Evolutionary conservation across 2,797 vertebrate genomes (phyloP).

Genomic region (Semaprochilodus insignis): DNA sequence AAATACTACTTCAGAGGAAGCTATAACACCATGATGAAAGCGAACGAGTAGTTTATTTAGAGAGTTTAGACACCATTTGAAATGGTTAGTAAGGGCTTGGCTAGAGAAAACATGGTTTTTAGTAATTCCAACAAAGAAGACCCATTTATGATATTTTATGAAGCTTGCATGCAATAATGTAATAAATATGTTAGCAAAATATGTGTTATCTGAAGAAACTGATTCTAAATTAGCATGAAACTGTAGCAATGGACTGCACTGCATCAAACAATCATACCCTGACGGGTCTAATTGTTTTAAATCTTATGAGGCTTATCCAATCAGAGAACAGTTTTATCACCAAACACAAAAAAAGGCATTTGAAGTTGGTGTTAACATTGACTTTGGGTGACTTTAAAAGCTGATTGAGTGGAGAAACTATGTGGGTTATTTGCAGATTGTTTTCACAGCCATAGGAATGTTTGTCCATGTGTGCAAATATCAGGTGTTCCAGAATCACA

Average conservation of each 20-base stretch:
- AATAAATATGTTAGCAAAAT: conserved; percentile 21
- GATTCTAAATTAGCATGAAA: neutral
- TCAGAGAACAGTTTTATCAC: neutral
- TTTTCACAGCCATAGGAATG: conserved; percentile 36
- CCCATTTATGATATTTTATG: conserved; percentile 2
- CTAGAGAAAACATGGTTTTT: conserved; percentile 27
- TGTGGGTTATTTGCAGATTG: conserved; percentile 29
- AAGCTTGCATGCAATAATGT: neutral
- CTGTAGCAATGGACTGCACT: neutral
- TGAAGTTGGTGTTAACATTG: conserved; percentile 3
- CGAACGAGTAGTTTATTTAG: conserved; percentile 9
- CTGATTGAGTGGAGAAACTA: conserved; percentile 31
- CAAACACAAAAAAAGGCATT: neutral
- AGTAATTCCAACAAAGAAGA: conserved; percentile 18
- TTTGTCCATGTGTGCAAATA: conserved; percentile 22
- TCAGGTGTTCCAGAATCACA: neutral
- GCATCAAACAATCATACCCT: neutral
- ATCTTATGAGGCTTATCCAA: neutral
- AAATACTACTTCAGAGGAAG: conserved; percentile 37
- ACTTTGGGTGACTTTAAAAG: neutral
- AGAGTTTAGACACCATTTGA: conserved; percentile 20
- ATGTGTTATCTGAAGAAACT: neutral
- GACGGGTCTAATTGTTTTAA: neutral
- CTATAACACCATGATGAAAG: conserved; percentile 15
- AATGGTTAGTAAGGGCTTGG: conserved; percentile 13